A percentile compares a stretch with the other conserved stretches of the same genome.
Conservation (phyloP, 1,140 invertebrate genomes). For the Tetraneura akinire region DNA sequence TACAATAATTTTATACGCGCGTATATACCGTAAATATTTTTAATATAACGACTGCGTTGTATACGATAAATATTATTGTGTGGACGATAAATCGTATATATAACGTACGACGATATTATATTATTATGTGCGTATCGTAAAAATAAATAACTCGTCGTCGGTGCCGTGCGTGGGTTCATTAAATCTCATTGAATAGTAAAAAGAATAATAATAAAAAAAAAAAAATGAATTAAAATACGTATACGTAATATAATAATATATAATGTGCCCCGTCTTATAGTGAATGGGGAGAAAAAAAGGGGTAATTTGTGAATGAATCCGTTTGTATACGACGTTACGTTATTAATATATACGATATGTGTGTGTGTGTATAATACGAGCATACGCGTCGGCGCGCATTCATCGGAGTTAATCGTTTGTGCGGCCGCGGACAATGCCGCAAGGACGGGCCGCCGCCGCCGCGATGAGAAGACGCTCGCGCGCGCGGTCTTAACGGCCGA, state of each 20-base stretch:
- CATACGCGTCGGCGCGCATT: neutral
- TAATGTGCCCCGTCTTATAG: neutral
- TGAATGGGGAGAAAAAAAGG: slow-evolving; percentile 47
- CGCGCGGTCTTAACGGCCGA: slow-evolving; percentile 3
- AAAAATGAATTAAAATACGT: too few relatives aligned
- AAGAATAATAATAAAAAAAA: slow-evolving; percentile 13
- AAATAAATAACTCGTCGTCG: slow-evolving; percentile 4
- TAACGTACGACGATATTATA: too few relatives aligned
- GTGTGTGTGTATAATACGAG: neutral
- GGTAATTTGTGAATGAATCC: slow-evolving; percentile 51
- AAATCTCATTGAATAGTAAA: slow-evolving; percentile 10
- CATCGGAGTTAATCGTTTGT: slow-evolving; percentile 40
- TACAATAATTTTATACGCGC: too few relatives aligned
- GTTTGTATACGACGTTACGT: slow-evolving; percentile 17
- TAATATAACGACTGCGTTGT: too few relatives aligned
- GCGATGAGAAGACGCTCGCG: slow-evolving; percentile 12
- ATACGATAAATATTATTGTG: too few relatives aligned
- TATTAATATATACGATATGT: too few relatives aligned
- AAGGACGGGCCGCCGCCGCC: neutral
- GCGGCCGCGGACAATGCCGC: neutral
- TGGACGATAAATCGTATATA: neutral
- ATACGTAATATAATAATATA: too few relatives aligned
- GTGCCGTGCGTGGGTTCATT: slow-evolving; percentile 40
- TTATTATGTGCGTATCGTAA: too few relatives aligned
- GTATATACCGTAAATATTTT: too few relatives aligned